Conservation (phyloP, 2,888 invertebrate species). For the Falcaria lacertinaria region DNA sequence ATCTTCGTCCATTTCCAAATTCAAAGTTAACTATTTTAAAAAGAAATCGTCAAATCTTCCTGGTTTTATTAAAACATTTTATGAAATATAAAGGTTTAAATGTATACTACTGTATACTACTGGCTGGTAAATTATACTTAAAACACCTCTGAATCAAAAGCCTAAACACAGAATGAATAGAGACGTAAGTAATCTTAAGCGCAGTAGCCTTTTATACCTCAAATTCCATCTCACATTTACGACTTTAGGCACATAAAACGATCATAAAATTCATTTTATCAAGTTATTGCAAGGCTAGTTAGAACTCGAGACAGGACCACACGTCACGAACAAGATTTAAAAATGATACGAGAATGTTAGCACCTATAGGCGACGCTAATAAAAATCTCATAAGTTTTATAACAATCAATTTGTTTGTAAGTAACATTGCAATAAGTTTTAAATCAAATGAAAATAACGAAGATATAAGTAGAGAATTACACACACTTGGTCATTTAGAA, state of each 20-base stretch:
- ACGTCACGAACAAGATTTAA: background rate
- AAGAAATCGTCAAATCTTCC: too few relatives aligned
- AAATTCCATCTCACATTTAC: constrained; percentile 25
- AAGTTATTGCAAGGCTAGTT: background rate
- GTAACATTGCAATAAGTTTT: background rate
- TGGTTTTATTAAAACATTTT: too few relatives aligned
- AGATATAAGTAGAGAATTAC: background rate
- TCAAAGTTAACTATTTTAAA: too few relatives aligned
- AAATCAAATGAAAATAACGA: background rate
- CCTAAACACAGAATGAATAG: too few relatives aligned
- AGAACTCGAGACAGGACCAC: background rate
- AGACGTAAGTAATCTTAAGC: too few relatives aligned
- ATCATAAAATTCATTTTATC: constrained; percentile 30
- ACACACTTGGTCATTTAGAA: background rate
- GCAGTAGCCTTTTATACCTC: background rate
- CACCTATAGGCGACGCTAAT: background rate
- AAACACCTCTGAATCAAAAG: too few relatives aligned
- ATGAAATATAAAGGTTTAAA: too few relatives aligned
- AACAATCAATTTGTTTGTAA: background rate
- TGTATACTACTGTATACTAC: too few relatives aligned
- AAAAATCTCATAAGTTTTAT: background rate
- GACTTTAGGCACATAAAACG: constrained; percentile 23
- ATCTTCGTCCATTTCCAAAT: too few relatives aligned
- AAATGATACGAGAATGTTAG: background rate
- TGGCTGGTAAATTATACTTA: too few relatives aligned